Evolutionary conservation across 1,140 invertebrate species (phyloP), one percentile per base, ranked within the genome.

Genomic region (Lucilia sericata): DNA sequence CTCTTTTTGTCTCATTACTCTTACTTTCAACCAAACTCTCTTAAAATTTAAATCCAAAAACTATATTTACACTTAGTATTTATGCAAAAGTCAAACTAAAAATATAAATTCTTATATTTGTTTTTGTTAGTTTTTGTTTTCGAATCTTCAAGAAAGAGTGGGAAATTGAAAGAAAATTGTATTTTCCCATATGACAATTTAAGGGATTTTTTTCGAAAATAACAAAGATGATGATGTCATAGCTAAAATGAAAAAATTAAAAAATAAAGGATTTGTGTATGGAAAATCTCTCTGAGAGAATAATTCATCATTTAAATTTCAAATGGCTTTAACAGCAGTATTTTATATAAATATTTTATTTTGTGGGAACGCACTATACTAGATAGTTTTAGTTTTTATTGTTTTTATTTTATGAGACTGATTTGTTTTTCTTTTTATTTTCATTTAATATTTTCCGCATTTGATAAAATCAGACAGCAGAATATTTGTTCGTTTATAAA

Each of bases 381-480:
- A 42, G 0, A 42, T 42, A 42, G 13, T 60, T 60, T 0, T 60
- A 60, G 14, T 60, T 60, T 60, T 60, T n/a, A 60, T 60, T 60
- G n/a, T n/a, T n/a, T n/a, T n/a, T n/a, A n/a, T n/a, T 60, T 60
- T 60, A 60, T 60, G 14, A 42, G 42, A 10, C 42, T 60, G 14
- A 60, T n/a, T 60, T n/a, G 55, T 60, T 60, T 60, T 60, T n/a
- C 17, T 60, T 60, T 60, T 17, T 60, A 60, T 60, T 60, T 60
- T 60, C 17, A 17, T 8, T n/a, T 60, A 60, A 60, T 60, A 60
- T 60, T 60, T 60, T 60, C 55, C 55, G 55, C 55, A 60, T 60
- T 60, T n/a, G 55, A 60, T 60, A 60, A 60, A 60, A 60, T 60
- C 55, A 60, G 55, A 60, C 55, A 60, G 55, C 55, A 60, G 55